Base-by-base conservation (phyloP, 2,113 vertebrate genomes). In the Sinocyclocheilus anophthalmus region DNA sequence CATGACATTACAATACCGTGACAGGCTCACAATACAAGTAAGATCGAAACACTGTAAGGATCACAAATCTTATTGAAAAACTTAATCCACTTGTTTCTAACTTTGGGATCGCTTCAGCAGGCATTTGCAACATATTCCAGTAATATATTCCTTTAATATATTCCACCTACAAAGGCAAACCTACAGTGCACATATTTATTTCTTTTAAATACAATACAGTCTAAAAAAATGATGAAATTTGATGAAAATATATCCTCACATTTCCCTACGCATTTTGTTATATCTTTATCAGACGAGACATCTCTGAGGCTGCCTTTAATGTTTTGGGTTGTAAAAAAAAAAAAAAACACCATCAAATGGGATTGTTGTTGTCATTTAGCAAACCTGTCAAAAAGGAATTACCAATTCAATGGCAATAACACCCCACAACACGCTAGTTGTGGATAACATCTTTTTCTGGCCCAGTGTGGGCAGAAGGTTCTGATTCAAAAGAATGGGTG, bases 161-260 rank as follows among this genome's bases (percentile, higher is more conserved):
- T 61, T 39, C 33, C 77, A 79, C 53, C 76, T 59, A 59, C 53
- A 78, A 78, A 1, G 76, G 26, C n/a, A 77, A 30, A 10, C 18
- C 24, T 30, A 59, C 77, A 42, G 2, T 80, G 33, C 33, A 80
- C 33, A 61, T 81, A 20, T 67, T 24, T 81, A 20, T 67, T 24
- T 81, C 0, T 24, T 30, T 65, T 67, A 45, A 39, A 48, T 65
- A 65, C 16, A 45, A 14, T 65, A 39, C 33, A 80, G 5, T 39
- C 53, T 48, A 80, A 59, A 48, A 48, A 84, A 87, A 84, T 39
- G 72, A 88, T 85, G 84, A 85, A 83, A 85, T 82, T 39, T 26
- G 13, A 78, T 83, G 72, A 88, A 85, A 85, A 88, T 72, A 45
- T 76, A 61, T 85, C 61, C 33, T 59, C 65, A 65, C 76, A 33